These are phyloP conservation scores for Hafferia zeledoni DNA, from an alignment of 2,797 vertebrate genomes.

Conservation along the genomic window DNA sequence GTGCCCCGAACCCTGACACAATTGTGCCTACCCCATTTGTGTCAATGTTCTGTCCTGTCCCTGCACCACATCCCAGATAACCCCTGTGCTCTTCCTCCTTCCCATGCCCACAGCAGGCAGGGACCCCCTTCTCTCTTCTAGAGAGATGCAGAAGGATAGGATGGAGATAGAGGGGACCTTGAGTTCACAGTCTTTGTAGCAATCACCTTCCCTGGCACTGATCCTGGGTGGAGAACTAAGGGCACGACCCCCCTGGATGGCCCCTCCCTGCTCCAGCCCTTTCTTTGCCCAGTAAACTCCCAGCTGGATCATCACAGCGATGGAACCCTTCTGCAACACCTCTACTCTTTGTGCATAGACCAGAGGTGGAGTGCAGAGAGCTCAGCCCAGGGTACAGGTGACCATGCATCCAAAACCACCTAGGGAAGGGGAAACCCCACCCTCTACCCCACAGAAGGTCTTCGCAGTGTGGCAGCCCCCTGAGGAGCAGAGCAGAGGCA, in stretches of 20 bases:
- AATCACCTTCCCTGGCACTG: neutral
- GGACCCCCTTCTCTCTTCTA: neutral
- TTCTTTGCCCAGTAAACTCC: neutral
- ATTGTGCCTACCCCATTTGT: neutral
- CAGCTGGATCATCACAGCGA: neutral
- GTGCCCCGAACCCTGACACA: neutral
- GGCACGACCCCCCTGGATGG: neutral
- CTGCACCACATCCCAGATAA: neutral
- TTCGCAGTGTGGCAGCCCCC: neutral
- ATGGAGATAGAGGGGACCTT: neutral
- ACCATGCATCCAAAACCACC: neutral
- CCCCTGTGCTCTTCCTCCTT: neutral
- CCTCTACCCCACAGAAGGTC: neutral
- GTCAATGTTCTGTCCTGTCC: neutral
- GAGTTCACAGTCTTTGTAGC: neutral
- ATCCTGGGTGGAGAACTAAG: neutral
- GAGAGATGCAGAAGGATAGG: rapidly evolving
- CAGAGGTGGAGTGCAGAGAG: neutral
- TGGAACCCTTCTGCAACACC: neutral
- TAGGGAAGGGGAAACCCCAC: neutral
- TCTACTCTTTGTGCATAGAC: neutral
- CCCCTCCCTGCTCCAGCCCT: neutral
- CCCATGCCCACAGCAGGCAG: neutral
- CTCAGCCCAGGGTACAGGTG: neutral
- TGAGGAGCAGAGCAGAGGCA: neutral